Evolutionary conservation across 2,888 invertebrate genomes (phyloP).

Genomic region (Malachius bipustulatus): DNA sequence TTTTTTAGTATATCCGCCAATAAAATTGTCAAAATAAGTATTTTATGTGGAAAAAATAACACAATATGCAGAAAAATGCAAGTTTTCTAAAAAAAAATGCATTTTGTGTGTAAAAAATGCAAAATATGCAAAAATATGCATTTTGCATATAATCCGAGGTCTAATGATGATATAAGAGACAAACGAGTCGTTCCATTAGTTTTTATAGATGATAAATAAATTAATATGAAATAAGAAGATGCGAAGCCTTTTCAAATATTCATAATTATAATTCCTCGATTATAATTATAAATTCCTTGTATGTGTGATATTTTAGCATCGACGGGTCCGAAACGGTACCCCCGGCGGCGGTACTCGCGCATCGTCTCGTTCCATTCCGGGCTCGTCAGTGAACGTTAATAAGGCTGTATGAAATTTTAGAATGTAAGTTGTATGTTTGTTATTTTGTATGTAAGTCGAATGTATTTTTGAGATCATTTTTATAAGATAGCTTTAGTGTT

Average conservation of each 20-base stretch:
- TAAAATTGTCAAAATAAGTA: too few species aligned
- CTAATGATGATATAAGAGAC: slow-evolving; percentile 11
- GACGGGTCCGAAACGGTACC: too few species aligned
- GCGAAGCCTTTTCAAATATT: slow-evolving; percentile 34
- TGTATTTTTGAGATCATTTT: slow-evolving; percentile 20
- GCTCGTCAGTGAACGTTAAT: slow-evolving; percentile 26
- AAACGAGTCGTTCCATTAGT: slow-evolving; percentile 25
- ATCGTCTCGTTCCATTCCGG: slow-evolving; percentile 17
- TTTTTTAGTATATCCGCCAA: too few species aligned
- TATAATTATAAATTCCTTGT: slow-evolving; percentile 36
- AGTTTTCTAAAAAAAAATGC: too few species aligned
- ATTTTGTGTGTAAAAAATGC: too few species aligned
- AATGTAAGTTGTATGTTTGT: slow-evolving; percentile 31
- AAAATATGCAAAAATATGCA: too few species aligned
- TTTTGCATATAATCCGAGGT: too few species aligned
- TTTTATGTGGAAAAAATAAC: too few species aligned
- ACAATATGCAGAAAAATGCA: too few species aligned
- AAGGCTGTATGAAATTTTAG: slow-evolving; percentile 35
- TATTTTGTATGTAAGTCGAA: slow-evolving; percentile 29
- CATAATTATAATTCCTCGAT: slow-evolving; percentile 33
- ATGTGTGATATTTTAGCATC: slow-evolving; percentile 30
- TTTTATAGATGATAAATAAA: slow-evolving; percentile 20
- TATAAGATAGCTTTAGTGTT: slow-evolving; percentile 20
- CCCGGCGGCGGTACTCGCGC: too few species aligned
- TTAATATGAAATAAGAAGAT: too few species aligned